phyloP scores from a whole-genome alignment of 2,888 invertebrate species.

The Drosophila imparisetae region DNA sequence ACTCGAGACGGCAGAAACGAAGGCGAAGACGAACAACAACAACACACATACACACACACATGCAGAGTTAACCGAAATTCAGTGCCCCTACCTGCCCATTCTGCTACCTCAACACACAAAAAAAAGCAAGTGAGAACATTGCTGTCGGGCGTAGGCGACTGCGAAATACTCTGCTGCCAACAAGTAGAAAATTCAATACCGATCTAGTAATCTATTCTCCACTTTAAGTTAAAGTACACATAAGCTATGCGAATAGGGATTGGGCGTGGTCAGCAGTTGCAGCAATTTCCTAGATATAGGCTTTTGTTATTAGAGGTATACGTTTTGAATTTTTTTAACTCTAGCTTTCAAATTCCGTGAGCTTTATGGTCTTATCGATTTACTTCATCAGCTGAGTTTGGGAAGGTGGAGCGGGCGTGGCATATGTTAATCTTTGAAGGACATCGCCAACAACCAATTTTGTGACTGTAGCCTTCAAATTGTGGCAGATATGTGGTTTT shows the following conservation, averaged over 20 bases:
- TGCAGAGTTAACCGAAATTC: slow-evolving; percentile 38
- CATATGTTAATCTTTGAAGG: not conserved
- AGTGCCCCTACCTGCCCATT: slow-evolving; percentile 6
- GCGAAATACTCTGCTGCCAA: not conserved
- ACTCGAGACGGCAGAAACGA: slow-evolving; percentile 1
- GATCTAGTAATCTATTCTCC: not conserved
- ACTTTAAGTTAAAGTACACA: not conserved
- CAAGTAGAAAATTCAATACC: not conserved
- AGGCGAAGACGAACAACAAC: not conserved
- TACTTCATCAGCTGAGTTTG: not conserved
- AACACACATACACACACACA: slow-evolving; percentile 20
- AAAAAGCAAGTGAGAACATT: not conserved
- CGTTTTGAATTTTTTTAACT: not conserved
- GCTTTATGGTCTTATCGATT: not conserved
- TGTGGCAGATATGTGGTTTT: not conserved
- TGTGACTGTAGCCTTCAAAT: not conserved
- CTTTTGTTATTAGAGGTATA: not conserved
- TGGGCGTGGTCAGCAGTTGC: not conserved
- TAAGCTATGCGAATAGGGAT: not conserved
- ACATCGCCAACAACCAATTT: not conserved
- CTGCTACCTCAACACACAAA: slow-evolving; percentile 6
- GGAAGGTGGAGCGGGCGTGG: not conserved
- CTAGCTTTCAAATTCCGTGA: not conserved
- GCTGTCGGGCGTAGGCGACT: not conserved
- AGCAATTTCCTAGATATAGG: not conserved